These are phyloP conservation scores for Pachyseris speciosa DNA, from an alignment of 64 coral and sea anemone species.

Conservation along the genomic window DNA sequence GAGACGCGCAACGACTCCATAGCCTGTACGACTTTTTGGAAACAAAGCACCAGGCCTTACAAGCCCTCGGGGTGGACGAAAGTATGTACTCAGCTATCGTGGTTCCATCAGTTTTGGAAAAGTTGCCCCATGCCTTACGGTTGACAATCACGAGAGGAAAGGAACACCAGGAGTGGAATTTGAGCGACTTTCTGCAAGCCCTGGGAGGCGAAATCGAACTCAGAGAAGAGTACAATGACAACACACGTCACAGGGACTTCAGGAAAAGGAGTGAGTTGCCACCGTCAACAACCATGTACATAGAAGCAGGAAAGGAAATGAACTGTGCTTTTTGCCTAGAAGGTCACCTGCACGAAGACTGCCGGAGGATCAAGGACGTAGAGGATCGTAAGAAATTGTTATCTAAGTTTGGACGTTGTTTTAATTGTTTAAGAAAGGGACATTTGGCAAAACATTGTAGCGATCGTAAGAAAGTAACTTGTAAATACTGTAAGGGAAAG, in stretches of 20 bases:
- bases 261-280: neutral
- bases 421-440: constrained; percentile 33
- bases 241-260: neutral
- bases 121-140: constrained; percentile 22
- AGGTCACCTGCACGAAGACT: constrained; percentile 8
- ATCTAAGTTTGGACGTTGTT: constrained; percentile 62
- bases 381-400: constrained; percentile 39
- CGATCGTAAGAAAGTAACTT: neutral
- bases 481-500: constrained; percentile 48
- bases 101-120: constrained; percentile 45
- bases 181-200: constrained; percentile 35
- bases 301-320: neutral
- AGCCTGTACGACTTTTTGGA: constrained; percentile 23
- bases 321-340: constrained; percentile 60
- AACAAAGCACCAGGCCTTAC: constrained; percentile 25
- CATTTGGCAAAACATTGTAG: constrained; percentile 34
- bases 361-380: constrained; percentile 12
- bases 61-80: constrained; percentile 33
- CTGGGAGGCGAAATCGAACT: constrained; percentile 56
- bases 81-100: constrained; percentile 27
- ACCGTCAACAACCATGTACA: constrained; percentile 5
- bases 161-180: constrained; percentile 20
- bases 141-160: constrained; percentile 50
- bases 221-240: constrained; percentile 37
- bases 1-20: constrained; percentile 11